Base-by-base conservation (phyloP, 2,888 invertebrate species). In the Stenolophus ochropezus region DNA sequence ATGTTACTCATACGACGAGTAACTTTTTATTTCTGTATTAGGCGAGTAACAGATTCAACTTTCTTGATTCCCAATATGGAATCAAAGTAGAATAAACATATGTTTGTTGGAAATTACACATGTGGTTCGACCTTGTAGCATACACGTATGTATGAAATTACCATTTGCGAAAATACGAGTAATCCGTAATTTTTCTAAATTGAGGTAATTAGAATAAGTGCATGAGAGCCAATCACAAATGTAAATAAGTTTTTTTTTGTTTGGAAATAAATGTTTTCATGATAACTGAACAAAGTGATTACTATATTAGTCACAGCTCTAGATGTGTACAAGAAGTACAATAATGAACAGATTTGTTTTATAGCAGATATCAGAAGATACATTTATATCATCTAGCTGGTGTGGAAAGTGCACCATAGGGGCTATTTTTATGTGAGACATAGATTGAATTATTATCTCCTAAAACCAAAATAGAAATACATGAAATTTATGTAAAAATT, bases 51-150 rank as follows among this genome's bases (percentile, higher is more conserved):
- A 20, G 56, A 56, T 56, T 16, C 56, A 56, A 56, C 56, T 56
- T 56, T 56, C 56, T 18, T 56, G 23, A 27, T 65, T 33, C 65
- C 65, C 8, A 6, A 11, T 65, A 23, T 65, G 65, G 27, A 14
- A 27, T 11, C 25, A 65, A 33, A 61, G 8, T 20, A 61, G 25
- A 61, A 61, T 16, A 65, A 65, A 65, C 27, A 65, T 65, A 65
- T 65, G 65, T 65, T 33, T 16, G 27, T 65, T 8, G 21, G 1
- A 14, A 61, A 23, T 25, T 61, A 61, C 23, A 27, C 21, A n/a
- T 11, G 27, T 33, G 5, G 11, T 18, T 6, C 14, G 65, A 65
- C 27, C 25, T 65, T 25, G 25, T 20, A n/a, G 1, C 14, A 65
- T 65, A 18, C 25, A 65, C 16, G 65, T 65, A 65, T 27, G 11